Evolutionary conservation across 2,888 invertebrate species (phyloP).

Genomic region (Cephus pygmeus): DNA sequence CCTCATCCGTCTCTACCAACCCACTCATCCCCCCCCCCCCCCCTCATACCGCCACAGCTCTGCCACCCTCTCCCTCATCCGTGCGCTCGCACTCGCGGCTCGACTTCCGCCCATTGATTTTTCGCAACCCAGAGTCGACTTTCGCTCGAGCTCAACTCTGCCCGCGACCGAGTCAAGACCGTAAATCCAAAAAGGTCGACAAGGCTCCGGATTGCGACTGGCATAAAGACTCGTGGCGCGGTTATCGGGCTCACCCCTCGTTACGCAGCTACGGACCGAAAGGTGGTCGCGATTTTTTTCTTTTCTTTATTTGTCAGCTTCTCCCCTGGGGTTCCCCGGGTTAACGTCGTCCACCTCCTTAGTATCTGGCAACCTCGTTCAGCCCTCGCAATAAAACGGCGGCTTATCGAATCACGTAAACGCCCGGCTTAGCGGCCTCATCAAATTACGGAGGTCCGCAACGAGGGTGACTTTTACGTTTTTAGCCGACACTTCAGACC

Average conservation of each 20-base stretch:
- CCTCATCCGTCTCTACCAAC: neutral
- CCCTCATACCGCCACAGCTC: neutral
- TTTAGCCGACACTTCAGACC: neutral
- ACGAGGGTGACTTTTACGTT: neutral
- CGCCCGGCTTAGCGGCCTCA: constrained; percentile 24
- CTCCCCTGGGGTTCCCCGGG: neutral
- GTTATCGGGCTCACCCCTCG: constrained; percentile 11
- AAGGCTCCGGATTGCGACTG: constrained; percentile 24
- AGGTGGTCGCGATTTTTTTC: neutral
- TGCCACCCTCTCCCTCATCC: neutral
- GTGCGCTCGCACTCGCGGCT: neutral
- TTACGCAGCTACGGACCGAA: neutral
- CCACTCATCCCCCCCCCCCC: neutral
- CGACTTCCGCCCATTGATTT: constrained; percentile 11
- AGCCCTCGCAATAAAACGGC: neutral
- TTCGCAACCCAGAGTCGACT: constrained; percentile 1
- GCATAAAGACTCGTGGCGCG: constrained; percentile 23
- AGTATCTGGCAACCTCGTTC: neutral
- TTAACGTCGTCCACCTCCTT: neutral
- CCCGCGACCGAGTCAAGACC: constrained; percentile 28
- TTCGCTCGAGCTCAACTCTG: constrained; percentile 2
- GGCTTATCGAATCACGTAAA: constrained; percentile 38
- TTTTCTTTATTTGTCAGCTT: neutral
- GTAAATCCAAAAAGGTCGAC: constrained; percentile 41
- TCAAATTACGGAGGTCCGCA: constrained; percentile 28